Evolutionary conservation across 2,888 invertebrate species (phyloP).

Genomic region (Andrena fulva): DNA sequence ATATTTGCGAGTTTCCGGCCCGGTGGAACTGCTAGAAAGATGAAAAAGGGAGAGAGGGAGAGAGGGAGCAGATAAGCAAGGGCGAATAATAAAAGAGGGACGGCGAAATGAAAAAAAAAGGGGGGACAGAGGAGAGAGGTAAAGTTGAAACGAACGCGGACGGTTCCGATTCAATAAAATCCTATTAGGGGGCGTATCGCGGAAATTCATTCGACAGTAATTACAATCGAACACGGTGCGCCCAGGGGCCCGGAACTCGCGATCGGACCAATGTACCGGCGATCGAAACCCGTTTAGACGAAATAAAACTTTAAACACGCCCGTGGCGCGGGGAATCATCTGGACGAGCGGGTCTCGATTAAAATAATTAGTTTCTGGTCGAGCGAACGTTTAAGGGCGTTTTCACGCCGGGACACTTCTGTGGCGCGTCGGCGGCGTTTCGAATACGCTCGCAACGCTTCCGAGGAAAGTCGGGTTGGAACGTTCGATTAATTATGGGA

Average conservation of each 20-base stretch:
- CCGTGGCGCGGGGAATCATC: constrained; percentile 11
- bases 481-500: too few species aligned
- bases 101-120: constrained; percentile 4
- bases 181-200: constrained; percentile 60
- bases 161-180: constrained; percentile 66
- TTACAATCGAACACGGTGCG: constrained; percentile 52
- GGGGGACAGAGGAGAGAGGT: background rate
- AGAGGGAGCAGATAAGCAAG: too few species aligned
- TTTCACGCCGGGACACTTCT: background rate
- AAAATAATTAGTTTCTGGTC: constrained; percentile 42
- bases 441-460: background rate
- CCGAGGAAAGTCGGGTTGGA: too few species aligned
- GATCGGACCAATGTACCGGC: constrained; percentile 28
- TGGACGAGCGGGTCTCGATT: constrained; percentile 45
- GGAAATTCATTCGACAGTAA: constrained; percentile 66
- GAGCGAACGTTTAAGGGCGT: constrained; percentile 7
- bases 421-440: background rate
- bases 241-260: constrained; percentile 7
- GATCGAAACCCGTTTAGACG: constrained; percentile 52
- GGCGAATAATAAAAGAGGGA: background rate
- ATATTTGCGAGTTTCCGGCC: constrained; percentile 53
- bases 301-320: constrained; percentile 58
- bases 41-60: background rate
- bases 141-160: constrained; percentile 49
- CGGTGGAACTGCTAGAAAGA: constrained; percentile 3